Conservation (phyloP, 2,888 invertebrate genomes). For the Idaea aversata region DNA sequence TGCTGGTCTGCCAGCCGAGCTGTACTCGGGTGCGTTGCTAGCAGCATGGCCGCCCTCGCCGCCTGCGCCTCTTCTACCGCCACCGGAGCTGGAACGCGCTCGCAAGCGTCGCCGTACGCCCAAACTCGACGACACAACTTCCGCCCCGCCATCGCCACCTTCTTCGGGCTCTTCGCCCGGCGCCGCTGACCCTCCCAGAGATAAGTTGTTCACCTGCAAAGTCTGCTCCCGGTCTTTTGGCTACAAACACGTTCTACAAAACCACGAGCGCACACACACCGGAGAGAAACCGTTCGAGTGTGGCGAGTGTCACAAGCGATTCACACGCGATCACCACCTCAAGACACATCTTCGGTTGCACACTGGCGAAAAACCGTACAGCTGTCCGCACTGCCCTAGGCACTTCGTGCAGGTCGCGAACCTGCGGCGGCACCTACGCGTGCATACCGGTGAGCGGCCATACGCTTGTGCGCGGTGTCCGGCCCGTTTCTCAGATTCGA, state of each 20-base stretch:
- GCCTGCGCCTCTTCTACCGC: slow-evolving; percentile 77
- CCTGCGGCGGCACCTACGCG: slow-evolving; percentile 91
- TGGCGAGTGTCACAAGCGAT: slow-evolving; percentile 93
- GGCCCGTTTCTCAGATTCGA: slow-evolving; percentile 93
- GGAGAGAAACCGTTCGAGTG: slow-evolving; percentile 97
- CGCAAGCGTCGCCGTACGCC: slow-evolving; percentile 73
- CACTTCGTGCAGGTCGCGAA: slow-evolving; percentile 97
- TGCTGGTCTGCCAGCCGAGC: slow-evolving; percentile 81
- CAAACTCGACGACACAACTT: slow-evolving; percentile 63
- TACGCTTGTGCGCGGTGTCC: slow-evolving; percentile 93
- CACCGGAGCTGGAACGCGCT: slow-evolving; percentile 66
- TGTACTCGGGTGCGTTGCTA: slow-evolving; percentile 83
- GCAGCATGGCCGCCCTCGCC: slow-evolving; percentile 79
- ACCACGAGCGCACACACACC: slow-evolving; percentile 96
- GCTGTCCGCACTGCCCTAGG: slow-evolving; percentile 94
- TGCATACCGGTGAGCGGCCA: slow-evolving; percentile 95
- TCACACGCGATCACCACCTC: slow-evolving; percentile 95
- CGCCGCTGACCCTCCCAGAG: slow-evolving; percentile 79
- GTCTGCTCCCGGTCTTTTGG: slow-evolving; percentile 94
- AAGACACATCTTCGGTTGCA: slow-evolving; percentile 96
- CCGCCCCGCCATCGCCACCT: slow-evolving; percentile 61
- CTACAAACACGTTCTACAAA: slow-evolving; percentile 96
- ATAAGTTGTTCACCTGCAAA: slow-evolving; percentile 93
- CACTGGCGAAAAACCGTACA: slow-evolving; percentile 96
- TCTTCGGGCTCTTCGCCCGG: slow-evolving; percentile 77